Evolutionary conservation across 2,888 invertebrate species (phyloP).

Genomic region (Resseliella maxima): DNA sequence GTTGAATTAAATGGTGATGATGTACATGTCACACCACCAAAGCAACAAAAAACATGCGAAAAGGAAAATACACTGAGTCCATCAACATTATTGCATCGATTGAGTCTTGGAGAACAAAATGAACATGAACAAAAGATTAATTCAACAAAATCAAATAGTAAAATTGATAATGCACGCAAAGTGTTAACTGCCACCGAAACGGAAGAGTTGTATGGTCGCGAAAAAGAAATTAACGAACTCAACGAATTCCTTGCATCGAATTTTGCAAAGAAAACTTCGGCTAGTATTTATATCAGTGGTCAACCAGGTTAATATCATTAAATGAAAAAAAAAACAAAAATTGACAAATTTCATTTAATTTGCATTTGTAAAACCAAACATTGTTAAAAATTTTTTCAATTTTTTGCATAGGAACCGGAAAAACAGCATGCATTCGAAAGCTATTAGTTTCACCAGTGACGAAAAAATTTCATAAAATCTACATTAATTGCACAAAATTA

Average conservation of each 20-base stretch:
- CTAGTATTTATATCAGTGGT: constrained; percentile 93
- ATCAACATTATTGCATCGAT: constrained; percentile 63
- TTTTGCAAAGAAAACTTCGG: constrained; percentile 75
- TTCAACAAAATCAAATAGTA: constrained; percentile 61
- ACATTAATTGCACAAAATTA: constrained; percentile 87
- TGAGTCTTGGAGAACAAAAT: constrained; percentile 61
- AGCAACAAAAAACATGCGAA: constrained; percentile 61
- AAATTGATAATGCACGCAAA: constrained; percentile 66
- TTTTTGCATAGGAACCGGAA: constrained; percentile 78
- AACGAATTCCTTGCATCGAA: constrained; percentile 76
- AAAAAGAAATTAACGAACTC: constrained; percentile 79
- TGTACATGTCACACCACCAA: constrained; percentile 64
- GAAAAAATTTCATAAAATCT: constrained; percentile 71
- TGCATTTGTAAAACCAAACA: no score
- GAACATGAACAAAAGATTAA: neutral
- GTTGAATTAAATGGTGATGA: neutral
- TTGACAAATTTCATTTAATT: neutral
- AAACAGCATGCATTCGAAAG: constrained; percentile 87
- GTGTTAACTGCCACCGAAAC: constrained; percentile 67
- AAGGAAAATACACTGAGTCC: constrained; percentile 62
- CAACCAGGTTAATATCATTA: constrained; percentile 75
- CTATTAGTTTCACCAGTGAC: constrained; percentile 74
- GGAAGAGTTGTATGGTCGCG: constrained; percentile 78
- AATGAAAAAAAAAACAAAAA: no score
- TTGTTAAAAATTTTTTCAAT: neutral